Evolutionary conservation across 2,113 vertebrate species (phyloP), one percentile per base, ranked within the genome.

Genomic region (Formicarius rufipectus): DNA sequence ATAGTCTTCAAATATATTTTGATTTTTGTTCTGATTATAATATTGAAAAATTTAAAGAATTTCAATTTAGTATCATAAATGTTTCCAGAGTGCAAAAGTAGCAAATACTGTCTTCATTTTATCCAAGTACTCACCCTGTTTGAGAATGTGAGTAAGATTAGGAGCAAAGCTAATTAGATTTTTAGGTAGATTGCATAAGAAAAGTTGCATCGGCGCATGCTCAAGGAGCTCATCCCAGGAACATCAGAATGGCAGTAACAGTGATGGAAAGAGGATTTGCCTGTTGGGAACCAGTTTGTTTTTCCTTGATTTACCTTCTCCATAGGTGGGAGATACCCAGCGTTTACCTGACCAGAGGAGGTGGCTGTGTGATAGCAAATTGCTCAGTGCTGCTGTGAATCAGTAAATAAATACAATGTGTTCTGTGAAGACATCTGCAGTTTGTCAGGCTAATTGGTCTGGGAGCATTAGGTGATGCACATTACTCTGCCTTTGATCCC

Each of bases 391-490:
- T 78, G 84, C 87, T 45, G 64, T 21, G 78, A 92, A 30, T 84
- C 84, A 55, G 91, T 91, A 95, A 93, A 97, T 95, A 96, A 95
- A 95, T 72, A 68, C 80, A 84, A 37, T 5, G 71, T 93, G 73
- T 58, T 87, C 91, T 49, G n/a, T 25, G 49, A 82, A 78, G 77
- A 66, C 74, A 84, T 92, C 85, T 96, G 89, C 60, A 78, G 33
- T 89, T 91, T 93, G 62, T 94, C 96, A 95, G 62, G 59, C 69
- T 94, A 96, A 95, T 91, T 90, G 81, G 31, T 72, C 19, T 0
- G 6, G 84, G 87, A 93, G 84, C 93, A 91, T 78, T 84, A 68
- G 66, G 66, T 72, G 93, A 79, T 73, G 78, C 71, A 23, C 90
- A 33, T 84, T 92, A 85, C 68, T 64, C 74, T 11, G 40, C 18